Conservation (phyloP, 2,797 vertebrate genomes). For the Picus viridis region DNA sequence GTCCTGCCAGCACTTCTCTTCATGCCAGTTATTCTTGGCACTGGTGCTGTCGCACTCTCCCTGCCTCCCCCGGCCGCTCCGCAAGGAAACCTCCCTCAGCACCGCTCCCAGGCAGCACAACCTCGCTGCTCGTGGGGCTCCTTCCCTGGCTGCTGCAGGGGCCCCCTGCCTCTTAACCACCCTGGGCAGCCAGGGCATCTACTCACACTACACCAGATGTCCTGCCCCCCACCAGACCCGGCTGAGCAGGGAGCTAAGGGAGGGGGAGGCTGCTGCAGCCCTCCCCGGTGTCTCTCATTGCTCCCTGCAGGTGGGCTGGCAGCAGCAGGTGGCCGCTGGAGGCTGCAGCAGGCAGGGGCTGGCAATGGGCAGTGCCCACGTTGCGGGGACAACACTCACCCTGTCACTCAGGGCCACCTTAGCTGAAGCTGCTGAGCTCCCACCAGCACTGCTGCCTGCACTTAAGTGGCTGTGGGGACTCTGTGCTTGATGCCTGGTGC, state of each 20-base stretch:
- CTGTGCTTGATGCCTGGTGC: fast-evolving
- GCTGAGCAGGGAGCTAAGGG: not conserved
- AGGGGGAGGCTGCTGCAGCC: not conserved
- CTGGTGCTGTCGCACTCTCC: not conserved
- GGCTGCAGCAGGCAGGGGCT: not conserved
- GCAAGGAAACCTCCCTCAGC: constrained; percentile 49
- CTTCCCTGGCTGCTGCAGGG: not conserved
- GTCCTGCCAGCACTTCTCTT: not conserved
- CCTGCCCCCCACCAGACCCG: not conserved
- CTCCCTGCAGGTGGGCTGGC: not conserved
- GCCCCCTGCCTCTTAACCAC: not conserved
- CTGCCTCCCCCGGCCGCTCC: not conserved
- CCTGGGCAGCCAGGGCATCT: not conserved
- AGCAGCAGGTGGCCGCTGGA: not conserved
- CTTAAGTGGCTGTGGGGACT: fast-evolving
- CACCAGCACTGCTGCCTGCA: fast-evolving
- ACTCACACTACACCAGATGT: not conserved
- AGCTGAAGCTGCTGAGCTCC: not conserved
- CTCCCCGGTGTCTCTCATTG: fast-evolving
- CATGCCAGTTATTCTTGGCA: not conserved
- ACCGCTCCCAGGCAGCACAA: constrained; percentile 4
- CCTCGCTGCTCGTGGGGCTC: not conserved
- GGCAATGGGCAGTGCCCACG: not conserved
- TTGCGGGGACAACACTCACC: fast-evolving
- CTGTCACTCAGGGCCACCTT: not conserved